These are phyloP conservation scores for Lepidurus couesii DNA, from an alignment of 1,140 invertebrate genomes.

Conservation along the genomic window DNA sequence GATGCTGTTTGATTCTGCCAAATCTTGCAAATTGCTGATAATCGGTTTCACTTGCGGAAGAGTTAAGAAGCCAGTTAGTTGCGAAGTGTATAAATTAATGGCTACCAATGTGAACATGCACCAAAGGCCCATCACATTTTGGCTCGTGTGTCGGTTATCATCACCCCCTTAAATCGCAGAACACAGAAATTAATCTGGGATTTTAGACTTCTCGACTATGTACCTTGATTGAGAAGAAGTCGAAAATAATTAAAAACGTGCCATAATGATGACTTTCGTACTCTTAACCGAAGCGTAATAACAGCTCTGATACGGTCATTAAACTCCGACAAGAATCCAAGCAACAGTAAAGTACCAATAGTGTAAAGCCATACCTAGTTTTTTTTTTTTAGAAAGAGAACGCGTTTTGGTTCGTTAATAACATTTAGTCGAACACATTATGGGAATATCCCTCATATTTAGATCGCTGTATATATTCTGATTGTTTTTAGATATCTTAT, in stretches of 20 bases:
- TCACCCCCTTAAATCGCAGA: not conserved
- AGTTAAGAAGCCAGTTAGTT: not conserved
- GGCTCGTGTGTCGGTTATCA: not conserved
- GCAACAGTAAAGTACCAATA: not conserved
- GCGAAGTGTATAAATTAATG: not conserved
- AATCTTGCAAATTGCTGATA: not conserved
- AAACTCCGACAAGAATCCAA: not conserved
- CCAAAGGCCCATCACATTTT: not conserved
- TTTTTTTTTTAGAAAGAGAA: no score
- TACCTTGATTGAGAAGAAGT: constrained; percentile 2
- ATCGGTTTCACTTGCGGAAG: not conserved
- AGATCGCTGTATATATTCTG: no score
- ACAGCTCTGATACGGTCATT: not conserved
- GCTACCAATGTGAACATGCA: not conserved
- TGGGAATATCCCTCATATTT: no score
- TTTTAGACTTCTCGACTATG: not conserved
- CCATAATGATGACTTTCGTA: not conserved
- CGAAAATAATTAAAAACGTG: not conserved
- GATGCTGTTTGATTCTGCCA: not conserved
- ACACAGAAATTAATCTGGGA: not conserved
- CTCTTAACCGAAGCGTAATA: not conserved
- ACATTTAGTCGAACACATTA: no score
- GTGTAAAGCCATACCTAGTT: not conserved
- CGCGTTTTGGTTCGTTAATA: no score
- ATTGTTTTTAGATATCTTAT: no score